Base-by-base conservation (phyloP, 2,888 invertebrate species). In the Orgyia antiqua region DNA sequence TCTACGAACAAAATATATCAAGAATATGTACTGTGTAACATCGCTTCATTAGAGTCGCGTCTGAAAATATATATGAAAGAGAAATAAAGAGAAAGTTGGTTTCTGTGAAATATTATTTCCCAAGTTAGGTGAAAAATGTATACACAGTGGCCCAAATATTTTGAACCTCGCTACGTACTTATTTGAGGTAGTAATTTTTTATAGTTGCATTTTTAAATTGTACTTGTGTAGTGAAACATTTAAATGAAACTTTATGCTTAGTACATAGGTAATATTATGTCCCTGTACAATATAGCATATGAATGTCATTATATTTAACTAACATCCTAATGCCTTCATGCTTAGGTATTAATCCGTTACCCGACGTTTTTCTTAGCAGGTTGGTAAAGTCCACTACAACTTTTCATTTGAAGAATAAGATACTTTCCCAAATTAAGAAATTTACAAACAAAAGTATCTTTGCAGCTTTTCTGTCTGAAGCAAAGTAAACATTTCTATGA, bases 51-150 rank as follows among this genome's bases (percentile, higher is more conserved):
- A 42, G 10, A 21, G 33, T 42, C 24, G 23, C 24, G 31, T 24
- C 29, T 23, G 29, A 26, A 33, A 10, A 33, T 12, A 8, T 26
- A 36, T 10, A 45, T 41, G 31, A 45, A 33, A 42, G 27, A 35
- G 27, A 33, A 37, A 32, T 28, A 30, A 33, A 15, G 21, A 10
- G 42, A 30, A 46, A 38, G 42, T 42, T 42, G 31, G 46, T 42
- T 38, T 9, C 28, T 33, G 25, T 21, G 26, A 46, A 45, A 45
- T 35, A 45, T 37, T 34, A 42, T 45, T 42, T 46, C 28, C 30
- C 20, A 32, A 21, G 31, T 19, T 30, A 29, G 15, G 20, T 29
- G 34, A 17, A 32, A 20, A 12, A 31, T 21, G 27, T 24, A n/a
- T 10, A 29, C 29, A 29, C 35, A 46, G 42, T 46, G 38, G 34